Evolutionary conservation across 2,797 vertebrate species (phyloP).

Genomic region (Odontamblyopus rebecca): DNA sequence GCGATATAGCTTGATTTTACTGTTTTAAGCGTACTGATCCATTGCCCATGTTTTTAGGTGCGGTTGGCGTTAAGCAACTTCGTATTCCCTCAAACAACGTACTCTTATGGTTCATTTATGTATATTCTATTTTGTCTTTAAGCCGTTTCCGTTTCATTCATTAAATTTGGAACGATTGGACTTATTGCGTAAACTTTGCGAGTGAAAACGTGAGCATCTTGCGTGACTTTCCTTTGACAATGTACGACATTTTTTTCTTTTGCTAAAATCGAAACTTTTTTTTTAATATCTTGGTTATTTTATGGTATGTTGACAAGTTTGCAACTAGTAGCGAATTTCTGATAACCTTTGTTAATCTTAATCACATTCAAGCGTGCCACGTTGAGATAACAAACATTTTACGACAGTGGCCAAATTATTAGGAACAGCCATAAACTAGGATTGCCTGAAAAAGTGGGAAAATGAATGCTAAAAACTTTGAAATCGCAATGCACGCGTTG

Average conservation of each 20-base stretch:
- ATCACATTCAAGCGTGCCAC: not conserved
- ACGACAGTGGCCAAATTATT: not conserved
- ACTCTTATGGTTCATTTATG: not conserved
- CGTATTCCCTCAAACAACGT: not conserved
- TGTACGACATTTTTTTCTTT: not conserved
- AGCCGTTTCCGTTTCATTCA: not conserved
- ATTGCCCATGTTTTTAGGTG: not conserved
- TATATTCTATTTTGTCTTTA: not conserved
- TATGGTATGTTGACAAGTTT: not conserved
- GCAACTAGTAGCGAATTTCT: not conserved
- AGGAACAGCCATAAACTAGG: not conserved
- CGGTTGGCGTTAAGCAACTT: not conserved
- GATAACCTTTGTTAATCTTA: conserved; percentile 8
- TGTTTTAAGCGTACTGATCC: not conserved
- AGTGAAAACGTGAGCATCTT: not conserved
- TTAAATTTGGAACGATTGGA: not conserved
- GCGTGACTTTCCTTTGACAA: not conserved
- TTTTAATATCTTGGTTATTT: not conserved
- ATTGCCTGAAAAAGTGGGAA: too few species aligned
- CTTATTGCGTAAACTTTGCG: not conserved
- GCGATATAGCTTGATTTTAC: not conserved
- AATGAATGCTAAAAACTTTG: not conserved
- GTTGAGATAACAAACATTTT: not conserved
- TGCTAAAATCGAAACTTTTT: not conserved
- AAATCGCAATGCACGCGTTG: not conserved